Evolutionary conservation across 2,888 invertebrate genomes (phyloP).

Genomic region (Coecobrya sp.): DNA sequence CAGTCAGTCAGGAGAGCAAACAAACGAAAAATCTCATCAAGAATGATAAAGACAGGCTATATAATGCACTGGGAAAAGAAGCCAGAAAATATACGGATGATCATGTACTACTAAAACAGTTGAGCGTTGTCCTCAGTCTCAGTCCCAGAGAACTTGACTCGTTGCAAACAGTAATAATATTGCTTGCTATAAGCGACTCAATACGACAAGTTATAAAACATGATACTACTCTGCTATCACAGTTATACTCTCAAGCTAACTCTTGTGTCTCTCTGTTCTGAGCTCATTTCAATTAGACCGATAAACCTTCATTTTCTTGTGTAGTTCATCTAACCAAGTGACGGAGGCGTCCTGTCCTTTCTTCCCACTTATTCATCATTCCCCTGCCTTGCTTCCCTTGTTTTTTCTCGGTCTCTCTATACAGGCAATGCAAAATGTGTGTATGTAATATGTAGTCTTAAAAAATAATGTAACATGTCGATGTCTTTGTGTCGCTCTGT

Average conservation of each 20-base stretch:
- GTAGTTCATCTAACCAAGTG: conserved; percentile 19
- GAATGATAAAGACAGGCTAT: conserved; percentile 12
- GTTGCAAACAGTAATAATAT: too few species aligned
- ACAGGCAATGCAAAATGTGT: neutral
- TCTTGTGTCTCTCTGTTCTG: conserved; percentile 10
- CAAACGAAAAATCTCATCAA: conserved; percentile 6
- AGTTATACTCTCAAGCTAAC: neutral
- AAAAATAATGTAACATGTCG: conserved; percentile 18
- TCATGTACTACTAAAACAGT: neutral
- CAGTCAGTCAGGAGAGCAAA: neutral
- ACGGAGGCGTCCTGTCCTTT: conserved; percentile 42
- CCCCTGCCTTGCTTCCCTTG: neutral
- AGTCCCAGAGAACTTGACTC: neutral
- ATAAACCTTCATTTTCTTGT: conserved; percentile 45
- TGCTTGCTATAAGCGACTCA: neutral
- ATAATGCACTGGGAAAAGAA: neutral
- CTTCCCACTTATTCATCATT: conserved; percentile 51
- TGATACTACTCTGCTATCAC: neutral
- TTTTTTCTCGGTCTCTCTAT: neutral
- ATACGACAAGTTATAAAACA: neutral
- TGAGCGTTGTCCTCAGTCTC: neutral
- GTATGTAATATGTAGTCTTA: neutral
- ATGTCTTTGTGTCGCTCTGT: neutral
- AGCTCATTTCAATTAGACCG: conserved; percentile 67
- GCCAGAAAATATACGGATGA: neutral